Evolutionary conservation across 2,113 vertebrate species (phyloP), one percentile per base, ranked within the genome.

Genomic region (Lepus americanus): DNA sequence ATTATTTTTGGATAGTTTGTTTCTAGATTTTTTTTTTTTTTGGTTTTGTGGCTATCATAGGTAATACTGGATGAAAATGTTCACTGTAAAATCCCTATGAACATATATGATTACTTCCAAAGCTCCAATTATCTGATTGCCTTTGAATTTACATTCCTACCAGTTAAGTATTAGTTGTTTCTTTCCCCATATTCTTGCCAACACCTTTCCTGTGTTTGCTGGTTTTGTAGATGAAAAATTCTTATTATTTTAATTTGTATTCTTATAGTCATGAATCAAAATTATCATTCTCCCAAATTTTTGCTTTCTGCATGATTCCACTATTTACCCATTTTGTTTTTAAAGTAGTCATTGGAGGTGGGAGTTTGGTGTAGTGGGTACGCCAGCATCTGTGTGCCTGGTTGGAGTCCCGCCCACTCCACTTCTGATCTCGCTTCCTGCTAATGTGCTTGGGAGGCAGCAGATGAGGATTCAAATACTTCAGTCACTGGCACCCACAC

Each of bases 221-320:
- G 85, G 69, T 93, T 95, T 94, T 73, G 94, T 20, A 92, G 70
- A 63, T 89, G 66, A 87, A 84, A 74, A 89, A 10, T 78, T 82
- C 27, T 70, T 36, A 67, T 66, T 66, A 59, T 64, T 86, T 88
- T 64, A 84, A 92, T 59, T 87, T 73, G 33, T 67, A 53, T 90
- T 89, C 88, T 81, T 92, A n/a, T 92, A 44, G 61, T 63, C 27
- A 64, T 12, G 59, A 84, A 19, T 83, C 87, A 92, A 9, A 94
- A 73, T 89, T 73, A 67, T 39, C 36, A 84, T 73, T 79, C 63
- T 73, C 14, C 20, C 44, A 64, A 66, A 72, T 94, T 72, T 91
- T 67, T 23, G 11, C 17, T 87, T 77, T 36, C 36, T 89, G 20
- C 17, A 67, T 79, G 72, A 7, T 87, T 85, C 87, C 61, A 82